A percentile compares a stretch with the other conserved stretches of the same genome.
Evolutionary conservation across 2,888 invertebrate species (phyloP).

Genomic region (Eutolmus rufibarbis): DNA sequence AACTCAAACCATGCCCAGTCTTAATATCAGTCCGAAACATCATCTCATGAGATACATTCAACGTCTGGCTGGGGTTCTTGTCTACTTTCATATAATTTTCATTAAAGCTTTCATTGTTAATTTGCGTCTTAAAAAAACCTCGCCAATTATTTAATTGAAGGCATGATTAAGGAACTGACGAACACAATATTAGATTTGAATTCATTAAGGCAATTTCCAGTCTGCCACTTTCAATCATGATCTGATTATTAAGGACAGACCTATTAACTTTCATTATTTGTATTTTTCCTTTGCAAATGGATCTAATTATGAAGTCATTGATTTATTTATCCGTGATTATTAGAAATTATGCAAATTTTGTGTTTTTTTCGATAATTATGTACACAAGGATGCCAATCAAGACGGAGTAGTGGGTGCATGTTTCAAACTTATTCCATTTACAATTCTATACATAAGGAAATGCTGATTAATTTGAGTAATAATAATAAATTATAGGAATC

Average conservation of each 20-base stretch:
- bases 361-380: not conserved
- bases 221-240: not conserved
- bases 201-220: not conserved
- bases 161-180: not conserved
- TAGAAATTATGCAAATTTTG: not conserved
- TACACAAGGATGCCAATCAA: not conserved
- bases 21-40: not conserved
- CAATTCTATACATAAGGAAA: not conserved
- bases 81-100: not conserved
- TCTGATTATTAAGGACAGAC: not conserved
- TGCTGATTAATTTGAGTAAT: not conserved
- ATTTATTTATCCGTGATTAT: not conserved
- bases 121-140: not conserved
- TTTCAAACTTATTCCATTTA: not conserved
- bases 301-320: not conserved
- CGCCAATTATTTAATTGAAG: not conserved
- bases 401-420: not conserved
- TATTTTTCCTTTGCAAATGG: not conserved
- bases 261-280: not conserved
- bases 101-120: not conserved
- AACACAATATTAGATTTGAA: not conserved
- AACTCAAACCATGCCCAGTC: not conserved
- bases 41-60: not conserved
- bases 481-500: not conserved
- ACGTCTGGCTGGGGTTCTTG: not conserved